phyloP scores from a whole-genome alignment of 2,797 vertebrate genomes.

The Fratercula arctica region DNA sequence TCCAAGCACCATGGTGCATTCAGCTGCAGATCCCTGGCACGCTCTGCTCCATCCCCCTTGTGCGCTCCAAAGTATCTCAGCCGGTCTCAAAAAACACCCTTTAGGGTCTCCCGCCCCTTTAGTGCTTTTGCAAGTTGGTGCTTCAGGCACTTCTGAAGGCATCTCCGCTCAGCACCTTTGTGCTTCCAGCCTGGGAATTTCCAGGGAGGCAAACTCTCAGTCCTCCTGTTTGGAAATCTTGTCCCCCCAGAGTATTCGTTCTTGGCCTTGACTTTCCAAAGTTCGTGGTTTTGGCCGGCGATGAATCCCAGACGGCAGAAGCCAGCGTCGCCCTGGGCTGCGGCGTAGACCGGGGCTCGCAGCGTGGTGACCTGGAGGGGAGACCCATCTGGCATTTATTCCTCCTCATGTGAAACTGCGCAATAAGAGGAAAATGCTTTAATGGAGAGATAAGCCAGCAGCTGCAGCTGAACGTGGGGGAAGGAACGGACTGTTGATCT shows the following conservation, averaged over 20 bases:
- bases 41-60: neutral
- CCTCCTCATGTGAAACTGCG: neutral
- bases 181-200: neutral
- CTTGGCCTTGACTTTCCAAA: neutral
- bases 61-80: neutral
- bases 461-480: constrained; percentile 52
- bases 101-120: neutral
- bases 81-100: neutral
- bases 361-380: neutral
- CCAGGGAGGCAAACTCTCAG: neutral
- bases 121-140: neutral
- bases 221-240: neutral
- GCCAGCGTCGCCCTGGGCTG: neutral
- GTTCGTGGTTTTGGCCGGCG: neutral
- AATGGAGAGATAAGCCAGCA: constrained; percentile 43
- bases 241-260: neutral
- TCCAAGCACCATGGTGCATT: fast-evolving
- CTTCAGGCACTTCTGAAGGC: neutral
- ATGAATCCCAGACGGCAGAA: neutral
- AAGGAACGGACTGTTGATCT: neutral
- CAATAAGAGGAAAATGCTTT: constrained; percentile 22
- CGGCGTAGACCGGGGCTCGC: neutral
- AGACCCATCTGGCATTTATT: neutral
- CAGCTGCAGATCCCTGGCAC: neutral
- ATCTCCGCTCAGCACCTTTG: neutral